Percentiles rank a stretch among this genome's conserved stretches.
Conservation (phyloP, 2,797 vertebrate genomes). For the Novumbra hubbsi region DNA sequence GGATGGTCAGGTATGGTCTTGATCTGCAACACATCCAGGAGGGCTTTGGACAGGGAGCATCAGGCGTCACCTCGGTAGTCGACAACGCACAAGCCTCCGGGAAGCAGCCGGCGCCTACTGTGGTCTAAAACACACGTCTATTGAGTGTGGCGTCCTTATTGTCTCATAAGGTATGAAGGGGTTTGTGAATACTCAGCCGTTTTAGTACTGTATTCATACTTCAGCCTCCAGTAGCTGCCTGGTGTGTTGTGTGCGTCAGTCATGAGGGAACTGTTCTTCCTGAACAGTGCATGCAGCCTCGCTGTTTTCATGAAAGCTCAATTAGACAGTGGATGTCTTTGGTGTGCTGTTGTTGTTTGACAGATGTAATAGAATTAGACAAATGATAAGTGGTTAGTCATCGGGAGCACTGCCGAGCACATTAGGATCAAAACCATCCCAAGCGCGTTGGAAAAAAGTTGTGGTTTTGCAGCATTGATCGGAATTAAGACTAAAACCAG, state of each 20-base stretch:
- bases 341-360: not conserved
- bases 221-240: not conserved
- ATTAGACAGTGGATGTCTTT: not conserved
- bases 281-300: not conserved
- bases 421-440: conserved; percentile 27
- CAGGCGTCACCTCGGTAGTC: conserved; percentile 20
- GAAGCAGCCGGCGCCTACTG: conserved; percentile 35
- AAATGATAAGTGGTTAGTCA: conserved; percentile 30
- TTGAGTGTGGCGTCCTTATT: not conserved
- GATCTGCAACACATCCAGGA: too few relatives aligned
- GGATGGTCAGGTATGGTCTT: too few relatives aligned
- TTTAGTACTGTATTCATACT: conserved; percentile 7
- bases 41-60: too few relatives aligned
- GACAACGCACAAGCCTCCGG: conserved; percentile 22
- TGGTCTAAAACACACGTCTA: not conserved
- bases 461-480: not conserved
- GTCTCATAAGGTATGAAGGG: not conserved
- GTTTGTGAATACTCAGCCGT: not conserved
- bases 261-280: not conserved
- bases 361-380: conserved; percentile 20
- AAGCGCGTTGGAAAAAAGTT: conserved; percentile 25
- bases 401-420: conserved; percentile 24
- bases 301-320: not conserved
- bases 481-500: not conserved
- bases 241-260: not conserved